phyloP scores from a whole-genome alignment of 2,888 invertebrate species.

The Phragmatobia fuliginosa region DNA sequence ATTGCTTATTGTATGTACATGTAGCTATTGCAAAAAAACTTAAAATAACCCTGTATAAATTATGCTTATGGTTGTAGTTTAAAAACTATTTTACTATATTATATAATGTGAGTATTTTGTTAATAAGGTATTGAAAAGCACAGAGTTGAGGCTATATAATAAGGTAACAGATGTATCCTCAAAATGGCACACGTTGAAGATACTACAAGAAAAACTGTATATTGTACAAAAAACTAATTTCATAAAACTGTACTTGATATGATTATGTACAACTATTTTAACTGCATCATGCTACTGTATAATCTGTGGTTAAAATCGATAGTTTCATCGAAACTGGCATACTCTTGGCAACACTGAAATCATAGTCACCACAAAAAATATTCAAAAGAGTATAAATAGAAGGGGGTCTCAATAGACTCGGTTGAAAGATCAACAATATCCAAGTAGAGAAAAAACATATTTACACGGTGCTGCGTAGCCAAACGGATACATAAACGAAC shows the following conservation, averaged over 20 bases:
- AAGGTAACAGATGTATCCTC: constrained; percentile 80
- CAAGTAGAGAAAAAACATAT: constrained; percentile 58
- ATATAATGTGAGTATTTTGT: constrained; percentile 80
- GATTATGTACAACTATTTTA: constrained; percentile 77
- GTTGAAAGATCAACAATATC: constrained; percentile 54
- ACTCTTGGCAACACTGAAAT: constrained; percentile 29
- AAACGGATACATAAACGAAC: constrained; percentile 35
- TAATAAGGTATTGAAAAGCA: constrained; percentile 78
- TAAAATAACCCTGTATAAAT: constrained; percentile 86
- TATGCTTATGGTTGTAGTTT: constrained; percentile 82
- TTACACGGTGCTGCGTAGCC: constrained; percentile 57
- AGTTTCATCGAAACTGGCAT: constrained; percentile 40
- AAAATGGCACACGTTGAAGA: constrained; percentile 82
- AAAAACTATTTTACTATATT: constrained; percentile 77
- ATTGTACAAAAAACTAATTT: constrained; percentile 74
- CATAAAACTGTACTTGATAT: constrained; percentile 83
- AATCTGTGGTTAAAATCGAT: constrained; percentile 55
- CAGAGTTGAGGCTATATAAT: constrained; percentile 77
- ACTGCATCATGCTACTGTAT: constrained; percentile 54
- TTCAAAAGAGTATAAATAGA: constrained; percentile 62
- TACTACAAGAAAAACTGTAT: constrained; percentile 76
- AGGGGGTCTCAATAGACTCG: constrained; percentile 49
- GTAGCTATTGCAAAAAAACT: constrained; percentile 60
- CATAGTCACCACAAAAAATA: constrained; percentile 47
- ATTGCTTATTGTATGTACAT: constrained; percentile 53